Evolutionary conservation across 2,888 invertebrate species (phyloP).

Genomic region (Catocala sponsa): DNA sequence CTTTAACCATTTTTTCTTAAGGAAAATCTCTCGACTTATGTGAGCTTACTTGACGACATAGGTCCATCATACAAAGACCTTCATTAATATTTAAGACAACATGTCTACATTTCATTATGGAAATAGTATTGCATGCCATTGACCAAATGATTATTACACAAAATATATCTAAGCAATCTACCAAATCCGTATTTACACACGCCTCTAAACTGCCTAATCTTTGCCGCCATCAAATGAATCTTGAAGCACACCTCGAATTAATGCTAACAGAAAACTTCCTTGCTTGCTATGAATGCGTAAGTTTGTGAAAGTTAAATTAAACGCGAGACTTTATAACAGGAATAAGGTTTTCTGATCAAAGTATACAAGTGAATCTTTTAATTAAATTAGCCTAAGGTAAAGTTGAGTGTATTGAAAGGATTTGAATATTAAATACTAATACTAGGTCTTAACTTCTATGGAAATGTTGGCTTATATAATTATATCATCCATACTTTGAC

Average conservation of each 20-base stretch:
- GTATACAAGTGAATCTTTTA: constrained; percentile 11
- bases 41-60: too few species aligned
- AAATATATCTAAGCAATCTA: constrained; percentile 24
- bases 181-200: constrained; percentile 30
- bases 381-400: background rate
- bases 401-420: constrained; percentile 15
- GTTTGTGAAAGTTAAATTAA: constrained; percentile 57
- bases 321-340: constrained; percentile 46
- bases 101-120: too few species aligned
- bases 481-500: too few species aligned
- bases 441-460: too few species aligned
- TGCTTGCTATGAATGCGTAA: constrained; percentile 28
- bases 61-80: too few species aligned
- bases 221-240: constrained; percentile 42
- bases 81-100: too few species aligned
- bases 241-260: constrained; percentile 39
- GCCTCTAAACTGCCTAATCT: constrained; percentile 4
- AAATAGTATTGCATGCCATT: too few species aligned
- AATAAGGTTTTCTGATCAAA: constrained; percentile 3
- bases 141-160: too few species aligned
- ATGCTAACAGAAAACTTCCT: constrained; percentile 39
- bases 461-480: too few species aligned
- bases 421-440: too few species aligned
- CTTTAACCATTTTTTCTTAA: too few species aligned
- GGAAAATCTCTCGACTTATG: too few species aligned